Base-by-base conservation (phyloP, 2,113 vertebrate genomes). In the Nothocercus nigrocapillus region DNA sequence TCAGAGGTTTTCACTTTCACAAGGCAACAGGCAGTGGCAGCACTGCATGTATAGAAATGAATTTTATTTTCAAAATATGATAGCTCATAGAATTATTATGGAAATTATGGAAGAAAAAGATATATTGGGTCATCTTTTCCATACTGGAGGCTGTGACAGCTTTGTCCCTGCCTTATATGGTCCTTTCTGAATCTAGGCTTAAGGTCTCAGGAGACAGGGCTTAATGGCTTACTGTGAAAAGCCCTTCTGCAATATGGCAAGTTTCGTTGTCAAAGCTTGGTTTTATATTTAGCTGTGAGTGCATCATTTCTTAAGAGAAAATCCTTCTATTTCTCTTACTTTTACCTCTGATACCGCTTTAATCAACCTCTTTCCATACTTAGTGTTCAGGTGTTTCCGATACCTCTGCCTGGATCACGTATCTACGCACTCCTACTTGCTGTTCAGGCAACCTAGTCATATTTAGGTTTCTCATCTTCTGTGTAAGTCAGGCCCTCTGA, bases 41-140 rank as follows among this genome's bases (percentile, higher is more conserved):
- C 83, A 82, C 68, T 76, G 7, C 1, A 87, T 67, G 58, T 90
- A 73, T 53, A 95, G 69, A 95, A 96, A 95, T 73, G 4, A 88
- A 80, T 92, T 92, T 84, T 82, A 88, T 95, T 89, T 93, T 87
- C 83, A 68, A 94, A 96, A 88, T 94, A 84, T 79, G 67, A 93
- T 93, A 92, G 16, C 25, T 94, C 83, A 90, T 30, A 88, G 58
- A 93, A 74, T 92, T 96, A 95, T 12, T 88, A 49, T 49, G 11
- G 59, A 92, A 88, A 93, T 87, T 74, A 69, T 45, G 36, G 62
- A 88, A 61, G 56, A 78, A 91, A 81, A 58, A 95, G 17, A 93
- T 84, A 66, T 72, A 96, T 88, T 81, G 76, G 34, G 66, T 84
- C 53, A 84, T 92, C 78, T 93, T 90, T 90, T 94, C 83, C 69